phyloP scores from a whole-genome alignment of 2,888 invertebrate genomes.

The Oscheius sp. region DNA sequence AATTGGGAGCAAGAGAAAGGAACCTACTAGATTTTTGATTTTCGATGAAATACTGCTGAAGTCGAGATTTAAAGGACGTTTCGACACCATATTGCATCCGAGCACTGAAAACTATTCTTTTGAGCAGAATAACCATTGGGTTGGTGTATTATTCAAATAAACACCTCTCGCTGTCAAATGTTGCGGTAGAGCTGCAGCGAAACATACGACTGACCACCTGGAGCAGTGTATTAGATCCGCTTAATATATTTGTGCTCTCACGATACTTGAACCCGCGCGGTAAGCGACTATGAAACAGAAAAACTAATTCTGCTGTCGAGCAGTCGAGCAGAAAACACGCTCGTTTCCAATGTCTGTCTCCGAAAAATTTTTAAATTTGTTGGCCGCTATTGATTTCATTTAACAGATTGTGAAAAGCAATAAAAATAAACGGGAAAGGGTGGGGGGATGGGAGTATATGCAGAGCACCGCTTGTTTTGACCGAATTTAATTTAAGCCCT shows the following conservation, averaged over 20 bases:
- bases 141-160: background rate
- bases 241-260: conserved; percentile 23
- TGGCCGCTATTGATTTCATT: background rate
- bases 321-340: no score
- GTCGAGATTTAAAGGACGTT: conserved; percentile 96
- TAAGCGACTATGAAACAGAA: no score
- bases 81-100: conserved; percentile 99
- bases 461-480: no score
- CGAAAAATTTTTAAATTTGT: no score
- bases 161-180: background rate
- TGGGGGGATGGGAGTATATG: background rate
- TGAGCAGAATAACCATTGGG: background rate
- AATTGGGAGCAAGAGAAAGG: background rate
- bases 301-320: no score
- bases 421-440: background rate
- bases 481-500: background rate
- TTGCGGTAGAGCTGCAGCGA: conserved; percentile 6
- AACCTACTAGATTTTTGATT: conserved; percentile 98
- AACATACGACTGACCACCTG: conserved; percentile 2
- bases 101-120: conserved; percentile 78
- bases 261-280: conserved; percentile 14
- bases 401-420: background rate
- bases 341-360: no score
- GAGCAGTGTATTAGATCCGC: background rate
- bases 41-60: conserved; percentile 98